Evolutionary conservation across 2,113 vertebrate species (phyloP), one percentile per base, ranked within the genome.

Genomic region (Leptobrachium ailaonicum): DNA sequence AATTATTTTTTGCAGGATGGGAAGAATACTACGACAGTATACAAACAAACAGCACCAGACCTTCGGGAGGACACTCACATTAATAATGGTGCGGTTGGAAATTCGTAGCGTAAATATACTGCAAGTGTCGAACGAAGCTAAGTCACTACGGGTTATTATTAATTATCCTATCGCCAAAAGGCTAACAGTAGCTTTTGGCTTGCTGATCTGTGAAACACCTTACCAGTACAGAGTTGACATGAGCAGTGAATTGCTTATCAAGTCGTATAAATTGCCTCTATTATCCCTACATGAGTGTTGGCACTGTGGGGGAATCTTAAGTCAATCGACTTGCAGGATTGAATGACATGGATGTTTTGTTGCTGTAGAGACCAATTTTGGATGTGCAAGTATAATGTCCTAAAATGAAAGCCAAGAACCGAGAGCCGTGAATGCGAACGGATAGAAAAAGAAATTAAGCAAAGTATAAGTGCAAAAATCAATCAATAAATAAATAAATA

Each of bases 231-330:
- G 73, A 42, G 50, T 73, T 80, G 77, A 80, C 78, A 73, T 66
- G 78, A 67, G 63, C 71, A 56, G 11, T 53, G 43, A 80, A 73
- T 73, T 67, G 78, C 71, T 73, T 64, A 68, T 80, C 78, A 73
- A 73, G 42, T 73, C 47, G 71, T 80, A 80, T 80, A 80, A 80
- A 80, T 73, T 80, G 78, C 47, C 40, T 67, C 71, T 67, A 80
- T 73, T 80, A 80, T 74, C 78, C 71, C 78, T 74, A 80, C 71
- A 68, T 74, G 71, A 74, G 71, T 73, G 47, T 54, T 73, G 78
- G 50, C 77, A 60, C 71, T 13, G 62, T 66, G 32, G 77, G 41
- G 47, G 40, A 73, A 73, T 79, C 71, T 68, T n/a, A 68, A 66
- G 50, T 80, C 71, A 74, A 74, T 74, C 66, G 63, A 68, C 60